phyloP scores from a whole-genome alignment of 2,113 vertebrate genomes.

The Pachypanchax playfairii region DNA sequence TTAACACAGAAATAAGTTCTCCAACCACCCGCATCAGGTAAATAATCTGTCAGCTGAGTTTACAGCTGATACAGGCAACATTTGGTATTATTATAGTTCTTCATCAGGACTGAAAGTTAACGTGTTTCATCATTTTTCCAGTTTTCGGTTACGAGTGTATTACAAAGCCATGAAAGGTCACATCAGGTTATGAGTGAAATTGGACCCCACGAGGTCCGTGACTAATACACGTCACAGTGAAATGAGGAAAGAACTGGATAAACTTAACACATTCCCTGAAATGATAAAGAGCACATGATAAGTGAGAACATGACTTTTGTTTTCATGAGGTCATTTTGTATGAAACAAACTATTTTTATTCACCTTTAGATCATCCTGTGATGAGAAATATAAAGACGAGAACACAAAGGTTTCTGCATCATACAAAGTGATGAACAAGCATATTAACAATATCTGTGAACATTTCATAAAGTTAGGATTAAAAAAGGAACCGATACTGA shows the following conservation, averaged over 20 bases:
- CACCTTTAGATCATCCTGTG: not conserved
- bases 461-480: too few relatives aligned
- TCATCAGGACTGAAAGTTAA: too few relatives aligned
- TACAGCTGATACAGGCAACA: too few relatives aligned
- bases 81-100: too few relatives aligned
- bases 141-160: constrained; percentile 9
- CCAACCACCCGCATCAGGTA: too few relatives aligned
- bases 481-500: too few relatives aligned
- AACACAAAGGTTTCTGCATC: too few relatives aligned
- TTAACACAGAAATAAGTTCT: too few relatives aligned
- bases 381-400: not conserved
- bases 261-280: constrained; percentile 1
- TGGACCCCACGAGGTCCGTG: constrained; percentile 6
- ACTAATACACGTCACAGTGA: not conserved
- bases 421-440: too few relatives aligned
- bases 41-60: too few relatives aligned
- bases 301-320: not conserved
- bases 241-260: constrained; percentile 14
- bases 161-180: constrained; percentile 15
- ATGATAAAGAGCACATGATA: constrained; percentile 34
- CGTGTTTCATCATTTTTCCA: too few relatives aligned
- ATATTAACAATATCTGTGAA: too few relatives aligned
- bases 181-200: not conserved
- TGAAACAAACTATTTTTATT: not conserved
- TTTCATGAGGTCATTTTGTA: not conserved